phyloP scores from a whole-genome alignment of 2,797 vertebrate species.

The Anolis apletophallus region DNA sequence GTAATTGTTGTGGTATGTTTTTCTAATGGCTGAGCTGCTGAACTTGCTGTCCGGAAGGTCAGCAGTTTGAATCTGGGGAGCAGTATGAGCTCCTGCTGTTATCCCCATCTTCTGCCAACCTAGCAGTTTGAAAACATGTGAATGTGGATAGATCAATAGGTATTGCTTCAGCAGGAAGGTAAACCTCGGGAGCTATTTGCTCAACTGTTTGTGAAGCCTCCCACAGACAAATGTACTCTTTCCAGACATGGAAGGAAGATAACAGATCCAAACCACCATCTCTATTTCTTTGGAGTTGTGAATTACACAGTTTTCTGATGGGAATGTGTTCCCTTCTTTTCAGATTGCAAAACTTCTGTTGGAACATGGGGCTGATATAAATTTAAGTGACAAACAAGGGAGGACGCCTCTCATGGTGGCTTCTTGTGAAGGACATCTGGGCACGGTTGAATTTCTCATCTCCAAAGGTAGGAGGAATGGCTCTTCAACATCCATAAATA shows the following conservation, averaged over 20 bases:
- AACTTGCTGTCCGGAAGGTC: no score
- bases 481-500: background rate
- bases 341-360: conserved; percentile 92
- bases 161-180: no score
- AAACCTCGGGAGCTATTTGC: no score
- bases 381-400: conserved; percentile 94
- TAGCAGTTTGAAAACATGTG: no score
- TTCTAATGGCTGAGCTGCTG: no score
- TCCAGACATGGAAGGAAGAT: background rate
- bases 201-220: background rate
- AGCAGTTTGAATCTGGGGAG: no score
- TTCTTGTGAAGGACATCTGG: conserved; percentile 94
- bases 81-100: no score
- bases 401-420: conserved; percentile 97
- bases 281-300: background rate
- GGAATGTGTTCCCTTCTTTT: background rate
- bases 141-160: no score
- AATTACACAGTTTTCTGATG: background rate
- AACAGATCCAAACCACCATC: background rate
- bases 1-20: no score
- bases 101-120: no score
- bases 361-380: conserved; percentile 90
- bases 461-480: conserved; percentile 87
- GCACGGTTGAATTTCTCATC: conserved; percentile 93
- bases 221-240: background rate